Percentiles rank a stretch among this genome's conserved stretches.
Conservation (phyloP, 2,888 invertebrate genomes). For the Pelosia muscerda region DNA sequence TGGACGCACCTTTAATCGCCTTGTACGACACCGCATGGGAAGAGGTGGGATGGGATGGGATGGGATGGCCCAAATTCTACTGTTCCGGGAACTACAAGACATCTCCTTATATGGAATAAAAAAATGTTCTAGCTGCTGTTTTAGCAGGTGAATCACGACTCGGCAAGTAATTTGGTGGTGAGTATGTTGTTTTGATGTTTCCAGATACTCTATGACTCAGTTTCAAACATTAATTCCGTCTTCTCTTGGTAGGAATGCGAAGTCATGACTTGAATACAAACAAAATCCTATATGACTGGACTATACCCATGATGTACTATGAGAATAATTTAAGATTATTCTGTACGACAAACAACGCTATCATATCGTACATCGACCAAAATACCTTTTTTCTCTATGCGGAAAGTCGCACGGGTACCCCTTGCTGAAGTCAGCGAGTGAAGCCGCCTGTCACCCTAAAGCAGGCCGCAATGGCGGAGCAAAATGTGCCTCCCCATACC, state of each 20-base stretch:
- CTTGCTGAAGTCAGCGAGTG: too few species aligned
- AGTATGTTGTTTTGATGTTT: not conserved
- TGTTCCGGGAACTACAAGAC: too few species aligned
- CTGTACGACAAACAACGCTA: not conserved
- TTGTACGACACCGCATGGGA: too few species aligned
- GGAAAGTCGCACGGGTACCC: too few species aligned
- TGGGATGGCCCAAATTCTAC: too few species aligned
- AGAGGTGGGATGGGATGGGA: too few species aligned
- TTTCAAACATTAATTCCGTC: not conserved
- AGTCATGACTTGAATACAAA: not conserved
- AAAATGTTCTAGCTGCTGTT: not conserved
- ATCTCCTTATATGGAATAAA: not conserved
- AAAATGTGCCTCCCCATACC: too few species aligned
- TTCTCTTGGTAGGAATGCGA: not conserved
- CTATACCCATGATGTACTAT: not conserved
- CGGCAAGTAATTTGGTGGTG: conserved; percentile 2
- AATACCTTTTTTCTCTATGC: too few species aligned
- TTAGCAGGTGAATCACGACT: not conserved
- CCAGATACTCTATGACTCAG: not conserved
- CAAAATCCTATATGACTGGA: not conserved
- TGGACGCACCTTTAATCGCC: too few species aligned
- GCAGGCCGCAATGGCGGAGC: too few species aligned
- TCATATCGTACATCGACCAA: too few species aligned
- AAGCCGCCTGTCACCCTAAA: too few species aligned
- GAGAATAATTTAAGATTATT: not conserved